Evolutionary conservation across 1,140 invertebrate genomes (phyloP), one percentile per base, ranked within the genome.

Genomic region (Lepidurus apus): DNA sequence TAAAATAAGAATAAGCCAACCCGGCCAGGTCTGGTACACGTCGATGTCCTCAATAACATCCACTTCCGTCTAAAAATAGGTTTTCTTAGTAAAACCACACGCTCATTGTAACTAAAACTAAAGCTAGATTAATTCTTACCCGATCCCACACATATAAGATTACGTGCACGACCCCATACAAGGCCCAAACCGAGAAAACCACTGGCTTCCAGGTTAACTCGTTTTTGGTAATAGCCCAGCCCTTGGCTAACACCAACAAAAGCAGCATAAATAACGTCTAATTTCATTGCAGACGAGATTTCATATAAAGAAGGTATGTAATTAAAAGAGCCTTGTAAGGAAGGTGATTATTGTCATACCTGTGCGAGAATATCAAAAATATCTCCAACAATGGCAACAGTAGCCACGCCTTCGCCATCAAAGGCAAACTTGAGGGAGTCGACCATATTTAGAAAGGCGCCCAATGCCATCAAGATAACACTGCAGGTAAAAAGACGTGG

Each of bases 1-100:
- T 79, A 96, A 90, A 24, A 93, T 90, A 1, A 98, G 88, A 65
- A 96, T 95, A 74, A 98, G 88, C 91, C 95, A 97, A 5, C 96
- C 96, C 4, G 96, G 95, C 93, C 94, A 96, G 8, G 96, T 98
- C 86, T 98, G 95, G 85, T 97, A 98, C 83, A 97, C 95, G 85
- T 98, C 95, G 77, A 96, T 95, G 83, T 98, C 95, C 85, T 96
- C 94, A 82, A 98, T 95, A 73, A 96, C 94, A 85, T 98, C 94
- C 44, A 98, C 92, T 87, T 97, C 95, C 73, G 93, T 95, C 95
- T 97, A 84, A 26, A 90, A 85, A 79, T 81, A 81, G 79, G 79
- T 80, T 42, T 34, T 11, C 10, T 73, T 74, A 43, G 34, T 10
- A 78, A 21, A 21, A 9, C 6, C 5, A 75, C 4, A 34, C 3